These are phyloP conservation scores for Sebastes miniatus DNA, from an alignment of 2,797 vertebrate species.

Conservation along the genomic window DNA sequence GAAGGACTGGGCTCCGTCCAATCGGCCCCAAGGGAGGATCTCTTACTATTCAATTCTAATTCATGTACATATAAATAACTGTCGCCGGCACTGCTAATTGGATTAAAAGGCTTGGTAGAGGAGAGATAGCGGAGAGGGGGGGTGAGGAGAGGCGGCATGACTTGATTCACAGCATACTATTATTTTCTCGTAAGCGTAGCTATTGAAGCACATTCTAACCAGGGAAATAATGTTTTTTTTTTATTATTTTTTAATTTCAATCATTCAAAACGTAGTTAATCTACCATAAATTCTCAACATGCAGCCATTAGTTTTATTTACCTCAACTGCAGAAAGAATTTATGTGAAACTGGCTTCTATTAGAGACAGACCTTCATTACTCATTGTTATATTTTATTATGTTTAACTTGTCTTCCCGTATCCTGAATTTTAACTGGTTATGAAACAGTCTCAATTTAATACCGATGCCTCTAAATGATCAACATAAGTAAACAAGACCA, in stretches of 20 bases:
- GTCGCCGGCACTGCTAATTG: slow-evolving; percentile 70
- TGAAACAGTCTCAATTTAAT: too few relatives aligned
- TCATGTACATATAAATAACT: slow-evolving; percentile 79
- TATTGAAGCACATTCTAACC: not conserved
- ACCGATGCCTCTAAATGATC: too few relatives aligned
- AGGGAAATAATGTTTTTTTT: not conserved
- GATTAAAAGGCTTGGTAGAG: slow-evolving; percentile 65
- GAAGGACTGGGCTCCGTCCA: slow-evolving; percentile 69
- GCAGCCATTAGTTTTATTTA: not conserved
- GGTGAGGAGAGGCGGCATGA: not conserved
- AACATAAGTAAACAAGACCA: too few relatives aligned
- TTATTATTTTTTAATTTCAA: not conserved
- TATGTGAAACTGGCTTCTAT: not conserved
- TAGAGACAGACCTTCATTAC: not conserved
- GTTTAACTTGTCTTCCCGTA: not conserved
- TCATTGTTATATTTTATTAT: not conserved
- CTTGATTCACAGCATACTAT: slow-evolving; percentile 30
- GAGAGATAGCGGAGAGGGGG: slow-evolving; percentile 19
- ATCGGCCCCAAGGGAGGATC: slow-evolving; percentile 59
- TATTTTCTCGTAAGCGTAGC: not conserved
- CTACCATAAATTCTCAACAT: not conserved
- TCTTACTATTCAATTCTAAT: slow-evolving; percentile 71
- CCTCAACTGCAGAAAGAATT: not conserved
- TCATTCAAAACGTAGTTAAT: not conserved
- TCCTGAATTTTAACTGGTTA: not conserved